Evolutionary conservation across 2,113 vertebrate genomes (phyloP), one percentile per base, ranked within the genome.

Genomic region (Trachemys scripta): DNA sequence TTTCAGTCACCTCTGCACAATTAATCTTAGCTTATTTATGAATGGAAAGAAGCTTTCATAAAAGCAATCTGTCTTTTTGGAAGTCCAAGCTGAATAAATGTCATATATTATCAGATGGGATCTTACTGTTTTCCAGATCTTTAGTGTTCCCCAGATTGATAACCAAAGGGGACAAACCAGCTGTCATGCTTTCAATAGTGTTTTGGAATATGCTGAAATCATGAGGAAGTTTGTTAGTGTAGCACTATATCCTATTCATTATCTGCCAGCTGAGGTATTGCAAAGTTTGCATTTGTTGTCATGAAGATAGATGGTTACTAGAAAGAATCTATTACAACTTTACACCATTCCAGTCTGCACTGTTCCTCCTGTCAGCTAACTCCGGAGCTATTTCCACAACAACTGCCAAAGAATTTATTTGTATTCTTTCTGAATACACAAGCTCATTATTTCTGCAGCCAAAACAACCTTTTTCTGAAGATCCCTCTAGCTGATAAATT

Each of bases 361-460:
- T 94, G 93, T 96, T 9, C 50, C 84, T 88, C 69, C 51, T 84
- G 94, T 90, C 90, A 94, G 59, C 57, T 94, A 80, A 91, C 88
- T 80, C 81, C 89, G 94, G 90, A 95, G 82, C 81, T 90, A 87
- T 94, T 96, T 97, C 90, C 90, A 93, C 89, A 96, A 91, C 42
- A 82, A 62, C 82, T 90, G 69, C 1, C 1, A 85, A 96, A 90
- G 6, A 1, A 96, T 95, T 93, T 35, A 92, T 95, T 95, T 95
- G 82, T 10, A 6, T 88, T 56, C 87, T 93, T 96, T 94, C 80
- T 84, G 95, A 94, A 87, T 17, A 80, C 56, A 92, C 91, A 94
- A 78, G 90, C 93, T 76, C 54, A 25, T 92, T 89, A 90, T 59
- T 59, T 89, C 94, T 45, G 72, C 56, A 87, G 87, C 65, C 94